A percentile compares a stretch with the other conserved stretches of the same genome.
Conservation (phyloP, 2,113 vertebrate genomes). For the Dasypus novemcinctus region DNA sequence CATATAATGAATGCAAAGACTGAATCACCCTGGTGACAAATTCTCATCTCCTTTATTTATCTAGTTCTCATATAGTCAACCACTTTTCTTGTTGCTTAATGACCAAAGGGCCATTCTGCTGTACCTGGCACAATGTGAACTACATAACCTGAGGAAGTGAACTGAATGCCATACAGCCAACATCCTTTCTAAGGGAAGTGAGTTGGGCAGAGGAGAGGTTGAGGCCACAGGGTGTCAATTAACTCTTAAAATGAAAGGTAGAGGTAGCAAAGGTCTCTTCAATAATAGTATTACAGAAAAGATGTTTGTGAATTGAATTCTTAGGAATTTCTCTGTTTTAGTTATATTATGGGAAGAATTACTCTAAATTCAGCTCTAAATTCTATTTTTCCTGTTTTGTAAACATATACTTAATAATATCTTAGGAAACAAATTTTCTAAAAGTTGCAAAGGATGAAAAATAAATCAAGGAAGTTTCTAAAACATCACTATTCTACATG, state of each 20-base stretch:
- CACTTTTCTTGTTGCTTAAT: not conserved
- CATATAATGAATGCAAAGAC: not conserved
- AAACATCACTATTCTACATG: not conserved
- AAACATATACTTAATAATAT: conserved; percentile 30
- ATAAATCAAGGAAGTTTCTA: not conserved
- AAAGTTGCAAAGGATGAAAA: conserved; percentile 38
- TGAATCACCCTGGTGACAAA: not conserved
- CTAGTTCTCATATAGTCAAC: conserved; percentile 15
- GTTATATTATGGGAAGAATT: conserved; percentile 12
- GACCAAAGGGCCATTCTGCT: not conserved
- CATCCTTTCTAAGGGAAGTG: not conserved
- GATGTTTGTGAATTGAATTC: conserved; percentile 1
- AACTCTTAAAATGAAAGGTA: not conserved
- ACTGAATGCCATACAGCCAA: not conserved
- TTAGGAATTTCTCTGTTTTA: not conserved
- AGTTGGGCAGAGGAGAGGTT: not conserved
- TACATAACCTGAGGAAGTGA: not conserved
- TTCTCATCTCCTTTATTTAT: conserved; percentile 12
- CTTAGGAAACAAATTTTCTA: not conserved
- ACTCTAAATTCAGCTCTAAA: not conserved
- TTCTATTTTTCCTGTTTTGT: conserved; percentile 8
- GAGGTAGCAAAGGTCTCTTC: not conserved
- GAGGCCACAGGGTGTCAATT: not conserved
- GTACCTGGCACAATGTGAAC: not conserved
- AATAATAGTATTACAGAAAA: not conserved